Conservation (phyloP, 2,113 vertebrate genomes). For the Lepus europaeus region DNA sequence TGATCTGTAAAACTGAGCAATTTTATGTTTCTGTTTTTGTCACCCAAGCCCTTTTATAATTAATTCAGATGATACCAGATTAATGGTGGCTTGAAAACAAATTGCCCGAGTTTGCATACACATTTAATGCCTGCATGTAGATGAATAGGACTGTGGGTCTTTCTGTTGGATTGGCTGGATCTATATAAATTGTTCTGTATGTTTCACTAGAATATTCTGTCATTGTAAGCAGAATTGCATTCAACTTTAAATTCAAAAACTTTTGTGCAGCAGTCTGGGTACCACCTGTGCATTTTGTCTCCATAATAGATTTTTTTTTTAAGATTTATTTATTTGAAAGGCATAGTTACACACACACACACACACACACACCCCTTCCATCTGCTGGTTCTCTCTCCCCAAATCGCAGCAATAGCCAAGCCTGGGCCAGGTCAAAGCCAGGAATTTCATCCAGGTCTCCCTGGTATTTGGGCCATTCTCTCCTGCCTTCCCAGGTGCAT, state of each 20-base stretch:
- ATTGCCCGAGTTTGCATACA: not conserved
- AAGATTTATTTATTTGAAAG: too few species aligned
- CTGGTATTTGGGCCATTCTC: too few species aligned
- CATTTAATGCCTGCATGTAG: not conserved
- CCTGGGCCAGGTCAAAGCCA: too few species aligned
- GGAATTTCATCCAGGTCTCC: too few species aligned
- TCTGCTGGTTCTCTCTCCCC: too few species aligned
- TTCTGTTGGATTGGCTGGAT: slow-evolving; percentile 5
- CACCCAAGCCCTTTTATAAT: slow-evolving; percentile 47
- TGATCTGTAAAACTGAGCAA: slow-evolving; percentile 60
- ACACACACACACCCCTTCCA: too few species aligned
- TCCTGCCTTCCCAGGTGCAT: too few species aligned
- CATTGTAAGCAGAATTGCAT: slow-evolving; percentile 72
- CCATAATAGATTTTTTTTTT: slow-evolving; percentile 3
- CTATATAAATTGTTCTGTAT: slow-evolving; percentile 66
- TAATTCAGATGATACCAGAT: slow-evolving; percentile 61
- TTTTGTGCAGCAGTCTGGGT: slow-evolving; percentile 70
- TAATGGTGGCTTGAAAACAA: slow-evolving; percentile 50
- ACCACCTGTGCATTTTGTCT: slow-evolving; percentile 73
- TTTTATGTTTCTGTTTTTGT: slow-evolving; percentile 60
- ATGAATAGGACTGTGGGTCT: not conserved
- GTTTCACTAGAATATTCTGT: slow-evolving; percentile 71
- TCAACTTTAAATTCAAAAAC: slow-evolving; percentile 79
- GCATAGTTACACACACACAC: too few species aligned
- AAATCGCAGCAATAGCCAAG: too few species aligned